These are phyloP conservation scores for Lynx canadensis DNA, from an alignment of 2,113 vertebrate species.

Conservation along the genomic window DNA sequence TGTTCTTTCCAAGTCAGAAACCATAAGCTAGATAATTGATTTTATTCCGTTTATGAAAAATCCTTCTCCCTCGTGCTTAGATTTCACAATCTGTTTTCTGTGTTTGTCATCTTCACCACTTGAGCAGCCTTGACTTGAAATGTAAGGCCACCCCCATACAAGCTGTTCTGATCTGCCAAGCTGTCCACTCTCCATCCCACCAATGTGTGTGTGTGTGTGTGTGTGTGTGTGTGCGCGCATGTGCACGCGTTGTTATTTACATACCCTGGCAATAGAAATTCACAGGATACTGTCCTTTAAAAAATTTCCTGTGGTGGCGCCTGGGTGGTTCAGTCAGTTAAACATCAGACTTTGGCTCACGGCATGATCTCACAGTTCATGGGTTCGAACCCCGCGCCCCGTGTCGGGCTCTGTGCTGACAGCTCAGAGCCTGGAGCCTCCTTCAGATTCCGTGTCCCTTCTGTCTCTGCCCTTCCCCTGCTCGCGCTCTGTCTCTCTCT, in stretches of 20 bases:
- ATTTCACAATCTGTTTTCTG: conserved; percentile 66
- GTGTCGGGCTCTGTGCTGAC: no score
- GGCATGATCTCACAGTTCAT: no score
- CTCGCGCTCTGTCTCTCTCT: no score
- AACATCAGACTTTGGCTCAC: no score
- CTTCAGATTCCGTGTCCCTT: no score
- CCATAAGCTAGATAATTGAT: neutral
- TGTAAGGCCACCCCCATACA: conserved; percentile 72
- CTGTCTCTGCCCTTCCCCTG: no score
- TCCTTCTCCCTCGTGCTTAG: conserved; percentile 17
- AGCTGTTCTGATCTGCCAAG: conserved; percentile 65
- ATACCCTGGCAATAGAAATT: neutral
- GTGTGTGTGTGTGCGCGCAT: neutral
- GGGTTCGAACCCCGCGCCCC: no score
- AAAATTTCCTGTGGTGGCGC: neutral
- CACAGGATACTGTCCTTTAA: neutral
- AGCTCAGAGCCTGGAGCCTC: no score
- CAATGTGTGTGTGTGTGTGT: neutral
- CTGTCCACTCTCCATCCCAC: conserved; percentile 27
- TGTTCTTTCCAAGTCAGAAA: conserved; percentile 58
- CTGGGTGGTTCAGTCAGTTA: no score
- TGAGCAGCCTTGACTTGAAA: conserved; percentile 72
- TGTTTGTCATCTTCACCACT: conserved; percentile 62
- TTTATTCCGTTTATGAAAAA: conserved; percentile 51
- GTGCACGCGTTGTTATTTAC: neutral